Percentiles rank a stretch among this genome's conserved stretches.
phyloP scores from a whole-genome alignment of 2,113 vertebrate species.

The Porphyrio hochstetteri region DNA sequence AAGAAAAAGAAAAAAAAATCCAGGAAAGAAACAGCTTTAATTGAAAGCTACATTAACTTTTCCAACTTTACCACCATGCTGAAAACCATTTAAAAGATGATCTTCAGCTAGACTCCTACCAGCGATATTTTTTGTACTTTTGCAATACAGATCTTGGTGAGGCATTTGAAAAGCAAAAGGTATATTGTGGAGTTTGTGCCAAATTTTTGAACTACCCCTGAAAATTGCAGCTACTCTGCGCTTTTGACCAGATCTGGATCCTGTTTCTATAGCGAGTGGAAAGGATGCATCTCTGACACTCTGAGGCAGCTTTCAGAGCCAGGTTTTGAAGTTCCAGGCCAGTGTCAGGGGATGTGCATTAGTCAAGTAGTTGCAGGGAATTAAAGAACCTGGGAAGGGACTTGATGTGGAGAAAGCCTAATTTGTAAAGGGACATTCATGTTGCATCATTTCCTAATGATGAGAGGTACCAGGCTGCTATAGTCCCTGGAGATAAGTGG shows the following conservation, averaged over 20 bases:
- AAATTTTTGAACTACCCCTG: not conserved
- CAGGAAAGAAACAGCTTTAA: not conserved
- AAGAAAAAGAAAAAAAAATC: not conserved
- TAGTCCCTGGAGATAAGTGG: conserved; percentile 12
- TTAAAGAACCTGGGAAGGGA: not conserved
- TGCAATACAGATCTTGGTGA: not conserved
- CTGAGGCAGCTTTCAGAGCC: not conserved
- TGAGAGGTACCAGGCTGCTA: not conserved
- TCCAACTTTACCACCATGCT: not conserved
- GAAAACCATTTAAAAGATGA: not conserved
- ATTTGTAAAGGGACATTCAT: not conserved
- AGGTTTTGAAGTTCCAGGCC: not conserved
- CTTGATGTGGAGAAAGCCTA: not conserved
- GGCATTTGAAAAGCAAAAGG: not conserved
- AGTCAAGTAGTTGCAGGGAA: not conserved
- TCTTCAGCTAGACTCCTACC: not conserved
- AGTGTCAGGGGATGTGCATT: not conserved
- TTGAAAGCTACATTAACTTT: conserved; percentile 1
- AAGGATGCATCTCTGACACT: not conserved
- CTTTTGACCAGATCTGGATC: not conserved
- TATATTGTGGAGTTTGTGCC: not conserved
- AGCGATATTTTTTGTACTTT: not conserved
- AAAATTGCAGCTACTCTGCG: not conserved
- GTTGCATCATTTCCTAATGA: conserved; percentile 22
- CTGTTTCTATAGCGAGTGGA: not conserved